Evolutionary conservation across 2,797 vertebrate species (phyloP).

Genomic region (Scyliorhinus canicula): DNA sequence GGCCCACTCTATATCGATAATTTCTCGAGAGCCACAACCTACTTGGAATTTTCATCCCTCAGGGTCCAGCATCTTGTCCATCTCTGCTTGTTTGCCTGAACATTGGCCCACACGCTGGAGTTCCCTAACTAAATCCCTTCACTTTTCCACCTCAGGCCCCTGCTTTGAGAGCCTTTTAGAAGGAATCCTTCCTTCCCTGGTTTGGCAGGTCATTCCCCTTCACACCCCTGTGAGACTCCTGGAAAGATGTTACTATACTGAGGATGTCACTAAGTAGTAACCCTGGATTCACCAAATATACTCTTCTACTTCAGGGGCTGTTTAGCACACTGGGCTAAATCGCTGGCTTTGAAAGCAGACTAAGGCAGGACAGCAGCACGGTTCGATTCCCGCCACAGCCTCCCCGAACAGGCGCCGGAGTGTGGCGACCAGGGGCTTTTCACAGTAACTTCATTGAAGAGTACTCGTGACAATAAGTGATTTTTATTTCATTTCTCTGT

Average conservation of each 20-base stretch:
- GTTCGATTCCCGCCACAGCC: too few relatives aligned
- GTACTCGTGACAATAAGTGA: too few relatives aligned
- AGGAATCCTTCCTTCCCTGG: background rate
- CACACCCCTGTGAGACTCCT: background rate
- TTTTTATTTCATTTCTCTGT: too few relatives aligned
- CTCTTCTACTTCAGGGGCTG: too few relatives aligned
- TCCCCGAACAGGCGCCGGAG: too few relatives aligned
- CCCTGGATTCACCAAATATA: background rate
- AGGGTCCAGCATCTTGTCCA: background rate
- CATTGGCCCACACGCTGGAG: background rate
- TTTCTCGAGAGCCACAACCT: background rate
- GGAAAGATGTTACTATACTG: background rate
- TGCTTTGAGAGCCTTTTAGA: background rate
- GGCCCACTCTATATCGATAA: background rate
- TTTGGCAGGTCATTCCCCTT: background rate
- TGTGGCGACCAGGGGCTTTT: too few relatives aligned
- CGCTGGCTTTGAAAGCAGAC: too few relatives aligned
- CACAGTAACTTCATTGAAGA: too few relatives aligned
- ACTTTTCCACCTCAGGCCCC: background rate
- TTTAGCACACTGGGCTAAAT: too few relatives aligned
- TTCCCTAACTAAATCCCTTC: background rate
- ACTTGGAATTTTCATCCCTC: background rate
- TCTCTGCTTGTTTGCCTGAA: background rate
- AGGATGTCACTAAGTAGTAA: too few relatives aligned
- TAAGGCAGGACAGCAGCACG: too few relatives aligned